Base-by-base conservation (phyloP, 2,888 invertebrate genomes). In the Conistra vaccinii region DNA sequence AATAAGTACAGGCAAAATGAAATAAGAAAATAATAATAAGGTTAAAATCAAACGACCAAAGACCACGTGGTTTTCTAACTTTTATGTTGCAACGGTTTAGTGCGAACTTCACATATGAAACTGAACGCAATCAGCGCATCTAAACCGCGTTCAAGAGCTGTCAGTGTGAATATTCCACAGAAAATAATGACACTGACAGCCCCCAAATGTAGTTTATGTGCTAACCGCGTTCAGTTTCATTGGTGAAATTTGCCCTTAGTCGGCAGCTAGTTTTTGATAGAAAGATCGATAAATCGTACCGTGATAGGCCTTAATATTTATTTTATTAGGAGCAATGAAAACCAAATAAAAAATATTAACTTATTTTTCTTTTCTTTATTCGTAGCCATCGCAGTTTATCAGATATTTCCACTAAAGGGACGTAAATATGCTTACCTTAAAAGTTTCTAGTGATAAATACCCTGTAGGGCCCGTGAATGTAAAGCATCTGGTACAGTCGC, bases 361-460 rank as follows among this genome's bases (percentile, higher is more conserved):
- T 14, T 39, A 32, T 32, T 42, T 42, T n/a, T 6, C 20, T 35
- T 48, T 45, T 62, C 17, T 60, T 72, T 66, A 60, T 51, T 55
- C 66, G 51, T 71, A 23, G 17, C 42, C 29, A 73, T 83, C 75
- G 76, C 83, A 88, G 89, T 89, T 89, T 89, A 88, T 89, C 89
- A 69, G 65, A 58, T 71, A 63, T 73, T 42, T 62, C 62, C 63
- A 87, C 83, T 76, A 77, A 78, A 80, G 76, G 83, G 84, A 88
- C 89, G 90, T 91, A 91, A 91, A 93, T 92, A 91, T 92, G 90
- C 90, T 92, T 92, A 91, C 93, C 93, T 93, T 92, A 92, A 93
- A 93, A 94, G 93, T 94, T 93, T 90, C 87, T 86, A 76, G 90
- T 92, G 92, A 94, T 93, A 93, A 94, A 93, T 92, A 93, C 87